phyloP scores from a whole-genome alignment of 2,888 invertebrate species.

The Anagyrus pseudococci region DNA sequence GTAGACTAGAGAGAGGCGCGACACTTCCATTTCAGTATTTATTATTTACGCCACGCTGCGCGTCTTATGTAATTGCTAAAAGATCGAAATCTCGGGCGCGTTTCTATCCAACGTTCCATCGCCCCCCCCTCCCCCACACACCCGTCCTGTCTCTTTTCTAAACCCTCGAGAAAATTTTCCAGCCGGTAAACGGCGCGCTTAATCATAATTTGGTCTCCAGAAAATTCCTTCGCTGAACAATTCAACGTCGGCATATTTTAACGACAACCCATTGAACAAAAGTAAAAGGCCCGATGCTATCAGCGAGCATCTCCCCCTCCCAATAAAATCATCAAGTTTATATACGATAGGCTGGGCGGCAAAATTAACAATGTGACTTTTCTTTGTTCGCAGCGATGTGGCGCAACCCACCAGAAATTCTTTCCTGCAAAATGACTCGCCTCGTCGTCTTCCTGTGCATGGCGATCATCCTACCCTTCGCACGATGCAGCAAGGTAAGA shows the following conservation, averaged over 20 bases:
- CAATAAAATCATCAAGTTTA: conserved; percentile 2
- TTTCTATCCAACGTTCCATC: too few relatives aligned
- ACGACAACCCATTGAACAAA: not conserved
- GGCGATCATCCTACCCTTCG: conserved; percentile 56
- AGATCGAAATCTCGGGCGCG: not conserved
- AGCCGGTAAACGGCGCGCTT: not conserved
- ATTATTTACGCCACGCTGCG: too few relatives aligned
- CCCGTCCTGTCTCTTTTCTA: not conserved
- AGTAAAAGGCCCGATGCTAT: not conserved
- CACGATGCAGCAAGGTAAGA: conserved; percentile 60
- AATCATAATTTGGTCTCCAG: not conserved
- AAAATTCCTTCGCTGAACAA: not conserved
- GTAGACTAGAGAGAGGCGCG: not conserved
- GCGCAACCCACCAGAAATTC: conserved; percentile 59
- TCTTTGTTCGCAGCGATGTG: conserved; percentile 59
- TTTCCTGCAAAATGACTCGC: conserved; percentile 60
- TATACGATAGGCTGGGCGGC: too few relatives aligned
- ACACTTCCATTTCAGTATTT: too few relatives aligned
- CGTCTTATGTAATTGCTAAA: too few relatives aligned
- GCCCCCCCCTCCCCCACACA: too few relatives aligned
- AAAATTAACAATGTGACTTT: conserved; percentile 23
- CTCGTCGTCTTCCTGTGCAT: conserved; percentile 59
- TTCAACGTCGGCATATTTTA: not conserved
- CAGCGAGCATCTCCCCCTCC: not conserved
- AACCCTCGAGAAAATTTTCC: not conserved